phyloP scores from a whole-genome alignment of 2,797 vertebrate species.

The Cottoperca gobio region DNA sequence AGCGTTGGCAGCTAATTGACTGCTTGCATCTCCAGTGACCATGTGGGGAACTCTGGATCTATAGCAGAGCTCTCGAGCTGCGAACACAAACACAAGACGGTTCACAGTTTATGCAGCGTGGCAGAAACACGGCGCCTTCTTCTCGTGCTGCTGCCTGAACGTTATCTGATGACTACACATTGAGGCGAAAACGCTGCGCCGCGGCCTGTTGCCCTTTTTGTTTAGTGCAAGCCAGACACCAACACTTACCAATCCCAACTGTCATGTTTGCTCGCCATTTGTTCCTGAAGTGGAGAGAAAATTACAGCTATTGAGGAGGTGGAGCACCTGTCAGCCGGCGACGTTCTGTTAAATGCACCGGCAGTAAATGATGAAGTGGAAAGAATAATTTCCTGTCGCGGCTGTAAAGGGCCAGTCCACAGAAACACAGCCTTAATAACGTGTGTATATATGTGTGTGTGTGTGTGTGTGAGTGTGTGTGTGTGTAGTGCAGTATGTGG shows the following conservation, averaged over 20 bases:
- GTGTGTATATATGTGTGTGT: not conserved
- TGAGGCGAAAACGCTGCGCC: too few species aligned
- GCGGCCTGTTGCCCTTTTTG: too few species aligned
- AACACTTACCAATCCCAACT: slow-evolving; percentile 57
- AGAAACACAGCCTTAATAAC: slow-evolving; percentile 17
- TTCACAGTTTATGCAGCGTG: not conserved
- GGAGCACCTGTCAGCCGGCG: slow-evolving; percentile 40
- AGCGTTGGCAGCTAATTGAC: not conserved
- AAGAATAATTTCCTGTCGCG: slow-evolving; percentile 25
- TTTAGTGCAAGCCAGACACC: too few species aligned
- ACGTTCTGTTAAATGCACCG: slow-evolving; percentile 60
- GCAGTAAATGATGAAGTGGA: slow-evolving; percentile 59
- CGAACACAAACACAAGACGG: not conserved
- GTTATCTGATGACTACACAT: too few species aligned
- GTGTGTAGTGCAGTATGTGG: slow-evolving; percentile 5
- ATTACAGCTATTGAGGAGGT: too few species aligned
- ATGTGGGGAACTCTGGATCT: not conserved
- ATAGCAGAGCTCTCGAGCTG: slow-evolving; percentile 2
- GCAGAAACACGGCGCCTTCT: too few species aligned
- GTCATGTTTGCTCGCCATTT: slow-evolving; percentile 59
- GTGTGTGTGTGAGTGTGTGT: slow-evolving; percentile 11
- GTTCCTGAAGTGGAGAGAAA: slow-evolving; percentile 48
- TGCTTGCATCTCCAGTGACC: not conserved
- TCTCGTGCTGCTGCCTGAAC: too few species aligned
- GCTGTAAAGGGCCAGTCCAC: slow-evolving; percentile 18